Percentiles rank a stretch among this genome's conserved stretches.
Conservation (phyloP, 2,113 vertebrate species). For the Hassar affinis region DNA sequence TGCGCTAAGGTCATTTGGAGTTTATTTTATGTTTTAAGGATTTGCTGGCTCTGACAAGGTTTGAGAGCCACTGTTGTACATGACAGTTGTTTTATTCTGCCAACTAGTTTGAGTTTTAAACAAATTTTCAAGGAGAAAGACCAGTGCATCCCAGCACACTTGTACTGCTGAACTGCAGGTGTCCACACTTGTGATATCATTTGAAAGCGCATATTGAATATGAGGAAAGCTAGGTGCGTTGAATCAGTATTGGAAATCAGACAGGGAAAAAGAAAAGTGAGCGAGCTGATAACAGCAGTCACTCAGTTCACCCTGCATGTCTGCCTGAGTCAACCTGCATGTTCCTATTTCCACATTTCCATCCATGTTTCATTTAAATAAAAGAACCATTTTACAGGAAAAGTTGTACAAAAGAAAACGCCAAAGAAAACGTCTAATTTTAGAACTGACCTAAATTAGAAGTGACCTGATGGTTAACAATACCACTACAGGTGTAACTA, state of each 20-base stretch:
- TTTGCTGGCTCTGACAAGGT: background rate
- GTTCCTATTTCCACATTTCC: background rate
- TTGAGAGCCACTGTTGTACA: background rate
- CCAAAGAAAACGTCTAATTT: too few species aligned
- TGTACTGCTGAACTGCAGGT: too few species aligned
- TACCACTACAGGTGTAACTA: background rate
- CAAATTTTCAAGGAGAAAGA: background rate
- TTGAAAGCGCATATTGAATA: background rate
- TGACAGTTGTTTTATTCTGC: background rate
- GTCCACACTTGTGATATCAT: background rate
- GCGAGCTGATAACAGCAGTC: background rate
- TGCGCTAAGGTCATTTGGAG: background rate
- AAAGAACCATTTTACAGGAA: too few species aligned
- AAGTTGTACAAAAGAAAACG: too few species aligned
- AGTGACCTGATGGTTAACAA: background rate
- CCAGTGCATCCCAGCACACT: background rate
- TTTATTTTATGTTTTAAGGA: background rate
- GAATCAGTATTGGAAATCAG: slow-evolving; percentile 21
- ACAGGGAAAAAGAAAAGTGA: slow-evolving; percentile 54
- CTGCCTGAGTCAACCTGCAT: slow-evolving; percentile 16
- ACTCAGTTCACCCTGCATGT: slow-evolving; percentile 38
- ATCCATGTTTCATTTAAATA: background rate
- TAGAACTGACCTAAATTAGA: too few species aligned
- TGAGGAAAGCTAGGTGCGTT: background rate
- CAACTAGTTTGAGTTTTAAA: background rate